Base-by-base conservation (phyloP, 2,888 invertebrate species). In the Lissocephala sabroskyi region DNA sequence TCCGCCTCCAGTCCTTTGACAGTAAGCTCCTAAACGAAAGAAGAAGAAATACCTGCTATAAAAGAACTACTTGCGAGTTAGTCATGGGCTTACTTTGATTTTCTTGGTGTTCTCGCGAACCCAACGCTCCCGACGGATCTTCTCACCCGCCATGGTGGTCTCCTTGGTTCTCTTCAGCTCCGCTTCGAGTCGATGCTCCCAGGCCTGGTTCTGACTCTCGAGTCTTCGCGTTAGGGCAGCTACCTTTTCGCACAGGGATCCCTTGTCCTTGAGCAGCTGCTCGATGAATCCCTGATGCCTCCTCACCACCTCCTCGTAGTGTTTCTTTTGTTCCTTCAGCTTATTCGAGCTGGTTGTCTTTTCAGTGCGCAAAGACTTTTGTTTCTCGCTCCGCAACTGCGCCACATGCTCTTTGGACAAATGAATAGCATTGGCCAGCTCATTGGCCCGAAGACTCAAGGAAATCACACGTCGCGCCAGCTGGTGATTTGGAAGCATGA, bases 1-100 rank as follows among this genome's bases (percentile, higher is more conserved):
- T 95, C 95, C 0, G 92, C 90, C 82, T 95, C 94, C n/a, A 95
- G 82, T 0, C 94, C 94, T 85, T 93, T 94, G 0, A 95, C 92
- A 3, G 95, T 94, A 74, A 94, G 85, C 79, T 94, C 94, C 92
- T 89, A 23, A 23, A 23, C 4, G 23, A 7, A 23, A 7, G 19
- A 4, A 41, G 33, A 18, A 35, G 14, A 16, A n/a, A n/a, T n/a
- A n/a, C n/a, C n/a, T n/a, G n/a, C n/a, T n/a, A n/a, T n/a, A n/a
- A n/a, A n/a, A n/a, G n/a, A n/a, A n/a, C n/a, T n/a, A n/a, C n/a
- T n/a, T n/a, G n/a, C n/a, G n/a, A n/a, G n/a, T n/a, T n/a, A n/a
- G n/a, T n/a, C n/a, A n/a, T n/a, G n/a, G n/a, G n/a, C 43, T 18
- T 70, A 92, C 93, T 87, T 94, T 93, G 45, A 94, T 94, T 85